phyloP scores from a whole-genome alignment of 2,113 vertebrate genomes.

The Phoxinus phoxinus region DNA sequence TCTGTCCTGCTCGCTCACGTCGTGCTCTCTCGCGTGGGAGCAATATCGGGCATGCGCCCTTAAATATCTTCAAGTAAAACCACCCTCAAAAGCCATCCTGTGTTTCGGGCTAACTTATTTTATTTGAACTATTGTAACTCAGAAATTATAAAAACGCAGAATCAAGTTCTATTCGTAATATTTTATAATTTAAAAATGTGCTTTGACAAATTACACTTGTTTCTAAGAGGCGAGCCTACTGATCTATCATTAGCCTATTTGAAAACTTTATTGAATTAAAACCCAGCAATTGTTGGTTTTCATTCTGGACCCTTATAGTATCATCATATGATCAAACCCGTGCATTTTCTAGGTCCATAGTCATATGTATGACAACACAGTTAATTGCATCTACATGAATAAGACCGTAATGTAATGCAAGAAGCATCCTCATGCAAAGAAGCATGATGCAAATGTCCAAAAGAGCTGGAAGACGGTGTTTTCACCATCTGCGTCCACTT shows the following conservation, averaged over 20 bases:
- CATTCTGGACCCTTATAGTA: not conserved
- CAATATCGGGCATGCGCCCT: not conserved
- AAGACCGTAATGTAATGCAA: not conserved
- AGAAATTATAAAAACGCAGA: not conserved
- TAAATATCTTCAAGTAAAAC: not conserved
- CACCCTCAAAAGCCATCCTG: not conserved
- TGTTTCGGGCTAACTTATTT: no score
- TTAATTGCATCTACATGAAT: not conserved
- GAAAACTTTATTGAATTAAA: not conserved
- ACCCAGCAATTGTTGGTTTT: not conserved
- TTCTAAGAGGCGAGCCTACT: not conserved
- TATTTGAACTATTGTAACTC: not conserved
- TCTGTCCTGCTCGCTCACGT: not conserved
- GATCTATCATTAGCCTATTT: not conserved
- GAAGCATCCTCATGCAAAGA: not conserved
- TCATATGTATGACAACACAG: not conserved
- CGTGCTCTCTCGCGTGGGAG: not conserved
- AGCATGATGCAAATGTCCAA: slow-evolving; percentile 2
- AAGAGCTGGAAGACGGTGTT: not conserved
- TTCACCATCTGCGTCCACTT: not conserved
- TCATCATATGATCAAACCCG: not conserved
- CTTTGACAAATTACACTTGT: not conserved
- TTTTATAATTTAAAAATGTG: not conserved
- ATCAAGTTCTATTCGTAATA: not conserved
- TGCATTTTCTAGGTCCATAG: not conserved